Evolutionary conservation across 2,797 vertebrate genomes (phyloP), one percentile per base, ranked within the genome.

Genomic region (Propithecus perrieri): DNA sequence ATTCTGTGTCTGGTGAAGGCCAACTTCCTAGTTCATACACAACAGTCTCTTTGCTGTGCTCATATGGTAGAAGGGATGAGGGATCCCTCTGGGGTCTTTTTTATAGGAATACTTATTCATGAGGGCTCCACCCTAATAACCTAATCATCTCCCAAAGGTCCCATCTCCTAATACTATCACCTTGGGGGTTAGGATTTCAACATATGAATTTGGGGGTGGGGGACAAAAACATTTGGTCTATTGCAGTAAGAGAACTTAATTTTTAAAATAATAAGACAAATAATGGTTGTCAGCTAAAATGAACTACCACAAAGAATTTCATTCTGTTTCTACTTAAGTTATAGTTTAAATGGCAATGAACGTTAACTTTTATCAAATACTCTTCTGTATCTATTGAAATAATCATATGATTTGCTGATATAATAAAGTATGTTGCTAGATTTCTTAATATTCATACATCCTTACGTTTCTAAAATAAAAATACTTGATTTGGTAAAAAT

Each of bases 381-480:
- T 71, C 53, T n/a, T 80, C 55, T 10, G 5, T 38, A 65, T 48
- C 14, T 79, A 63, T 20, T 53, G 50, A 93, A 96, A 85, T 48
- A 33, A 89, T 67, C 61, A 63, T 28, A 57, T 1, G 4, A 89
- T 41, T 80, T 67, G n/a, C 20, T 93, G 15, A 79, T 17, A 74
- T 41, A 92, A 76, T 94, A 80, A 80, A 79, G 14, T 57, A 67
- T n/a, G 2, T 80, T 65, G 20, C 67, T 71, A 85, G 33, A 63
- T 57, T 85, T 80, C 57, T 81, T 69, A 13, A 59, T 35, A 72
- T 93, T 46, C 12, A 48, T 80, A 12, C n/a, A 93, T 50, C 38
- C 35, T 93, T 84, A 35, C 67, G 61, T 75, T 65, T 74, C 48
- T 71, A 61, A 93, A 85, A 79, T 85, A 38, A 91, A 93, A 85